These are phyloP conservation scores for Sphaerophoria taeniata DNA, from an alignment of 2,888 invertebrate species.

Conservation along the genomic window DNA sequence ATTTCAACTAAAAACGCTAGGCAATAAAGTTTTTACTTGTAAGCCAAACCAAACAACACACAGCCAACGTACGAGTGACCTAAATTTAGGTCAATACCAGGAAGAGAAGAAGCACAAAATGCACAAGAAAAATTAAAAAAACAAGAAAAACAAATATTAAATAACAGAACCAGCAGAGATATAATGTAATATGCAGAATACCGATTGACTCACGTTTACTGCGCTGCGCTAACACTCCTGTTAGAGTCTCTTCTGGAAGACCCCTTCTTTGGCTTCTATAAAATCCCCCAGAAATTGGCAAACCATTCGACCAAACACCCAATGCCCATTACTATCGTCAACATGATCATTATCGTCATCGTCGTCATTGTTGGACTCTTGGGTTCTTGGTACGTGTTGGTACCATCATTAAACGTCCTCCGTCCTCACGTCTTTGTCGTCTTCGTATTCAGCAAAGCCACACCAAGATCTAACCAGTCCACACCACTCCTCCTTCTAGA, in stretches of 20 bases:
- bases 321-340: constrained; percentile 61
- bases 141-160: neutral
- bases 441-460: constrained; percentile 32
- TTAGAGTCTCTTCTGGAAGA: constrained; percentile 29
- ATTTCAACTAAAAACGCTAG: too few relatives aligned
- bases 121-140: constrained; percentile 20
- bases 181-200: constrained; percentile 40
- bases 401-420: constrained; percentile 43
- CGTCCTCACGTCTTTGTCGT: neutral
- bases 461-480: constrained; percentile 71
- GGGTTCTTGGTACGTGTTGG: constrained; percentile 73
- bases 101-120: constrained; percentile 75
- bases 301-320: constrained; percentile 31
- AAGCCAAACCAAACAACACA: constrained; percentile 21
- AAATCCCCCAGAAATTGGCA: too few relatives aligned
- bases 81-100: constrained; percentile 80
- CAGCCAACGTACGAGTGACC: constrained; percentile 77
- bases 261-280: neutral
- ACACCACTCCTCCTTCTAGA: constrained; percentile 59
- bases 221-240: constrained; percentile 49
- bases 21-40: constrained; percentile 54
- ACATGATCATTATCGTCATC: constrained; percentile 54
- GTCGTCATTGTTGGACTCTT: constrained; percentile 55
- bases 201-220: constrained; percentile 56
- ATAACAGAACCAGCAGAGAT: constrained; percentile 5